These are phyloP conservation scores for Drosophila azteca DNA, from an alignment of 1,140 invertebrate species.

Conservation along the genomic window DNA sequence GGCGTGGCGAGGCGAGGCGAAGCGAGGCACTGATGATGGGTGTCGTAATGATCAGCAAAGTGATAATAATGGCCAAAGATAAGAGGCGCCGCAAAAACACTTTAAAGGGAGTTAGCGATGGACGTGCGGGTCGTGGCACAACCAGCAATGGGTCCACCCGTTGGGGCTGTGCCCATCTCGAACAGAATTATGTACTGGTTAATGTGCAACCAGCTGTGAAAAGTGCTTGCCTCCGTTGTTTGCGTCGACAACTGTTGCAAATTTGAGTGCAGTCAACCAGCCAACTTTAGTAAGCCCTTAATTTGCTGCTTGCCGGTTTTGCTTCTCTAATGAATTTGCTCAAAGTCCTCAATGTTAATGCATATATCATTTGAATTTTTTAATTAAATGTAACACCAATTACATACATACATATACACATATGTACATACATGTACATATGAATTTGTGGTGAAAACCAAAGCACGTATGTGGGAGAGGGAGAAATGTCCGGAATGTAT, in stretches of 20 bases:
- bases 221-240: conserved; percentile 27
- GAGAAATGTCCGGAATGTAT: too few species aligned
- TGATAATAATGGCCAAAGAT: too few species aligned
- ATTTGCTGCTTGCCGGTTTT: not conserved
- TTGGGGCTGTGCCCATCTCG: not conserved
- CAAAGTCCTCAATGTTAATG: not conserved
- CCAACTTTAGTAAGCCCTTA: not conserved
- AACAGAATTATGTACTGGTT: not conserved
- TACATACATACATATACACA: not conserved
- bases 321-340: conserved; percentile 1
- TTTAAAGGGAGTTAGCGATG: too few species aligned
- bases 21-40: too few species aligned
- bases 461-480: too few species aligned
- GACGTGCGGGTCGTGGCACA: too few species aligned
- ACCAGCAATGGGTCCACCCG: too few species aligned
- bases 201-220: conserved; percentile 37
- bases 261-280: conserved; percentile 33
- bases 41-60: too few species aligned
- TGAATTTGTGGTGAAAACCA: not conserved
- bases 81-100: too few species aligned
- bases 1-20: too few species aligned
- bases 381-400: not conserved
- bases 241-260: conserved; percentile 23
- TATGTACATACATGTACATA: not conserved
- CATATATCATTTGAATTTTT: not conserved